Base-by-base conservation (phyloP, 2,113 vertebrate genomes). In the Triplophysa siluroides region DNA sequence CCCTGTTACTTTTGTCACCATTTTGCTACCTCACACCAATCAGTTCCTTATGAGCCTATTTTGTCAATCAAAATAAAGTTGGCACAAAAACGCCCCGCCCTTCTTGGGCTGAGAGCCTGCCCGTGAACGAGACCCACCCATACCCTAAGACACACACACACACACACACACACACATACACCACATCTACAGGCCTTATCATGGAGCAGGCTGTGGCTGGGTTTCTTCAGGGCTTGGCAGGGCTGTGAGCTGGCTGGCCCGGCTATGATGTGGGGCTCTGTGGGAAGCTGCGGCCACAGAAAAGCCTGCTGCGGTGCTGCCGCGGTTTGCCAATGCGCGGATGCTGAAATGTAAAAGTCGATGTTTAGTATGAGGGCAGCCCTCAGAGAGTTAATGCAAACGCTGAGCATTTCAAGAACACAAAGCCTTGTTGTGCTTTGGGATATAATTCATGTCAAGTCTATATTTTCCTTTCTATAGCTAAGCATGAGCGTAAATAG, bases 211-310 rank as follows among this genome's bases (percentile, higher is more conserved):
- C 69, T 52, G 65, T 65, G 26, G 62, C 62, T 54, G 74, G 45
- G 26, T 45, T 76, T 2, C 66, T 76, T 67, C 13, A 61, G 72
- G 64, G 64, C 38, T 70, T 81, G 80, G 80, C 79, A 76, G 72
- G 72, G 61, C 47, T 45, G 19, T 19, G 41, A 63, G 45, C 21
- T 18, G 47, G 16, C 69, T 73, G 60, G 52, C n/a, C 26, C 47
- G 43, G 12, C 61, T 64, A 60, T 54, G 67, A 50, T 77, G 74
- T 77, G 74, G 70, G 29, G 12, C 58, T 78, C 76, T 78, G 76
- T 81, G 78, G 68, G 60, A 50, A 80, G 61, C 60, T 64, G 26
- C 5, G 78, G 50, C 23, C 67, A 80, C 43, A 19, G 12, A 65
- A 71, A 78, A 74, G 64, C 76, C 82, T 71, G 71, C 47, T 60